These are phyloP conservation scores for Sylvia borin DNA, from an alignment of 2,797 vertebrate species.

Conservation along the genomic window DNA sequence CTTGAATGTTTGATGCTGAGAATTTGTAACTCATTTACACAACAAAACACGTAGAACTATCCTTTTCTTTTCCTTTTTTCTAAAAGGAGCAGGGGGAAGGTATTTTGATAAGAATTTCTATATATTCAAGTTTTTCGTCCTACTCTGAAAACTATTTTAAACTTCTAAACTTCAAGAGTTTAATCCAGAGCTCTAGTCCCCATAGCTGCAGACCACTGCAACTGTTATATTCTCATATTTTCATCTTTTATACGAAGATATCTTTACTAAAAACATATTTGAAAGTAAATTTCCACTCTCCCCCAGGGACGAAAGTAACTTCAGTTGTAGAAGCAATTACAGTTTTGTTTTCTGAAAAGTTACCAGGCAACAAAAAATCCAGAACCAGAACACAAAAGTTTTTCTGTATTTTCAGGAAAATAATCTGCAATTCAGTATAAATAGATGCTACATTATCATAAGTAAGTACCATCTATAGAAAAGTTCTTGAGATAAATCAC, in stretches of 20 bases:
- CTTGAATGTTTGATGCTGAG: constrained; percentile 42
- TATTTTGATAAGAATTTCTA: constrained; percentile 6
- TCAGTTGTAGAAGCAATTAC: not conserved
- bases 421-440: not conserved
- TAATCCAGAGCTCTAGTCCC: not conserved
- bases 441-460: not conserved
- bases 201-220: not conserved
- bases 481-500: not conserved
- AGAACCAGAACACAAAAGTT: not conserved
- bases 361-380: not conserved
- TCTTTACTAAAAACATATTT: constrained; percentile 3
- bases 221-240: not conserved
- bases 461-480: not conserved
- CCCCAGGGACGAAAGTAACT: not conserved
- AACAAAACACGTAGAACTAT: constrained; percentile 32
- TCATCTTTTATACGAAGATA: not conserved
- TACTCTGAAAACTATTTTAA: constrained; percentile 14
- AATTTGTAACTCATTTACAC: constrained; percentile 60
- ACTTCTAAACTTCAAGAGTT: not conserved
- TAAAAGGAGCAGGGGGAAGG: not conserved
- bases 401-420: not conserved
- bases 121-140: not conserved
- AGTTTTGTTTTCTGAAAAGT: not conserved
- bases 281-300: not conserved
- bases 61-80: not conserved